A percentile compares a stretch with the other conserved stretches of the same genome.
Conservation (phyloP, 2,113 vertebrate species). For the Harpagus bidentatus region DNA sequence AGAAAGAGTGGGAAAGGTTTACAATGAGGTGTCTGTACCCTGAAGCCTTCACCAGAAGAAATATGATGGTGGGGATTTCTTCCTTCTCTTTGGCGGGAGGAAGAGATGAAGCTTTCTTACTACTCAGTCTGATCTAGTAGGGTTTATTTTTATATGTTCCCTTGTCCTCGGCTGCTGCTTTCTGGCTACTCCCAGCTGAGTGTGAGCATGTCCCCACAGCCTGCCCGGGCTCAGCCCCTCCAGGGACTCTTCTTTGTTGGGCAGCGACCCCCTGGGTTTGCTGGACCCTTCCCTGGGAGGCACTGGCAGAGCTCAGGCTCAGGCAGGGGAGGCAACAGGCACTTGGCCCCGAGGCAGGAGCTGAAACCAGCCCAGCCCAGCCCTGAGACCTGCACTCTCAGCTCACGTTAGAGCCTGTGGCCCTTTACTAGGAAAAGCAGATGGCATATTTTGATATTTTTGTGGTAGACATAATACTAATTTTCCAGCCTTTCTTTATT, state of each 20-base stretch:
- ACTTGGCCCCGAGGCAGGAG: fast-evolving
- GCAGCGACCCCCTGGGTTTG: not conserved
- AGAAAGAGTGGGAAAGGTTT: not conserved
- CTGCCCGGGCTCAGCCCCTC: not conserved
- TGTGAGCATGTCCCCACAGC: not conserved
- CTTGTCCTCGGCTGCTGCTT: not conserved
- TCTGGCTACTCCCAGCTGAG: not conserved
- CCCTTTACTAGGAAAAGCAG: not conserved
- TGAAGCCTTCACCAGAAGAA: not conserved
- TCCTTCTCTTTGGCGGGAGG: not conserved
- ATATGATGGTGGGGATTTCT: not conserved
- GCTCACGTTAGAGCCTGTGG: not conserved
- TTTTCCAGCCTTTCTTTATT: not conserved
- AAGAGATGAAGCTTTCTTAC: not conserved
- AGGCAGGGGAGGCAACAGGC: not conserved
- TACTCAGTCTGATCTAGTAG: not conserved
- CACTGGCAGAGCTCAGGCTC: not conserved
- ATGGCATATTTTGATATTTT: not conserved
- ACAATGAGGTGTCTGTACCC: not conserved
- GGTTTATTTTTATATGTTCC: not conserved
- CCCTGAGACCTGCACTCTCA: not conserved
- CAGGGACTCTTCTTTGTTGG: not conserved
- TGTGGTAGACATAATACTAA: not conserved
- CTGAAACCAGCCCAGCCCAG: not conserved
- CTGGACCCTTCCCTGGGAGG: not conserved